phyloP scores from a whole-genome alignment of 2,797 vertebrate species.

The Acanthurus leucopareius region DNA sequence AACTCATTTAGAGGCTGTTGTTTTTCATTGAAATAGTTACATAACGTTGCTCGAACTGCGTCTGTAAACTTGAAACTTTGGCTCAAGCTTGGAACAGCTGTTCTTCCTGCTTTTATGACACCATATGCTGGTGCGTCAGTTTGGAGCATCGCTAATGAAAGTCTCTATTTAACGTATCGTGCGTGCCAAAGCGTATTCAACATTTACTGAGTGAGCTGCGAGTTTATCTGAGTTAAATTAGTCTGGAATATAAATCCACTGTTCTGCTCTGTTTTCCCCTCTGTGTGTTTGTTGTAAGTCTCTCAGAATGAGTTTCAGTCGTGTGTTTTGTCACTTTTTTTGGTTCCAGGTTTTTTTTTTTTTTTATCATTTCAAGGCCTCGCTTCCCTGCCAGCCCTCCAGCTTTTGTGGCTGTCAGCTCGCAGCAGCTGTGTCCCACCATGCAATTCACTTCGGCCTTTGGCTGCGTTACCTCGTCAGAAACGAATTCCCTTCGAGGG shows the following conservation, averaged over 20 bases:
- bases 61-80: neutral
- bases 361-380: neutral
- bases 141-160: neutral
- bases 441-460: conserved; percentile 18
- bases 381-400: neutral
- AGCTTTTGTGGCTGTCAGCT: conserved; percentile 8
- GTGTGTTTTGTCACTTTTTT: neutral
- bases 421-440: conserved; percentile 24
- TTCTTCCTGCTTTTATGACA: neutral
- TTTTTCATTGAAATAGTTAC: too few species aligned
- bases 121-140: neutral
- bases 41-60: neutral
- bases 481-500: conserved; percentile 27
- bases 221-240: neutral
- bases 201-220: neutral
- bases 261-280: neutral
- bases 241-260: neutral
- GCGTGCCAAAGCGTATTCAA: neutral
- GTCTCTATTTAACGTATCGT: neutral
- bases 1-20: too few species aligned
- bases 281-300: neutral
- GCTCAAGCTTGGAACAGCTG: neutral
- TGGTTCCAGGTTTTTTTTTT: neutral
- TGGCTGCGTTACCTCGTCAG: conserved; percentile 30
- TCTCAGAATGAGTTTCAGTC: neutral